phyloP scores from a whole-genome alignment of 2,888 invertebrate genomes.

The Drosophila siamana region DNA sequence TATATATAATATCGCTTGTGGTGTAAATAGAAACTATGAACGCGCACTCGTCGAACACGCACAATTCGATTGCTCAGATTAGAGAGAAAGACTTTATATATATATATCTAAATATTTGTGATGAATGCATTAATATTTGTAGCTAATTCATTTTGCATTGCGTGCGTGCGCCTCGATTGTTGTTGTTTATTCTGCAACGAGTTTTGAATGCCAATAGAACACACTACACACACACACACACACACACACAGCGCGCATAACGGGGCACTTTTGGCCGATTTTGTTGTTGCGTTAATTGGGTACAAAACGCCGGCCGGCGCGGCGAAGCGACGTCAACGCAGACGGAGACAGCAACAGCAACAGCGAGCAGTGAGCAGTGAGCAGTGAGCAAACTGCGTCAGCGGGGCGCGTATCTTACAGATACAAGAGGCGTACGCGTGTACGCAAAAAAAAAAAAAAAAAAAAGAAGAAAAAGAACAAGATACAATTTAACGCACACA shows the following conservation, averaged over 20 bases:
- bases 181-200: slow-evolving; percentile 16
- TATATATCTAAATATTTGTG: slow-evolving; percentile 16
- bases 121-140: slow-evolving; percentile 18
- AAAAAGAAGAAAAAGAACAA: slow-evolving; percentile 7
- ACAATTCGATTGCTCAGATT: slow-evolving; percentile 17
- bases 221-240: not conserved
- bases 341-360: slow-evolving; percentile 8
- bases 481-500: slow-evolving; percentile 28
- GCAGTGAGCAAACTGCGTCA: slow-evolving; percentile 70
- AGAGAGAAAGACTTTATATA: not conserved
- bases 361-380: no score
- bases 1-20: not conserved
- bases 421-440: slow-evolving; percentile 53
- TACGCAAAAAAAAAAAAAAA: no score
- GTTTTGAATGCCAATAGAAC: slow-evolving; percentile 46
- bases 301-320: slow-evolving; percentile 84
- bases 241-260: slow-evolving; percentile 3
- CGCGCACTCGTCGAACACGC: slow-evolving; percentile 5
- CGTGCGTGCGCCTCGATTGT: not conserved
- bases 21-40: not conserved
- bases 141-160: slow-evolving; percentile 19
- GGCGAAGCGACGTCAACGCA: slow-evolving; percentile 54
- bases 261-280: slow-evolving; percentile 30
- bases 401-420: slow-evolving; percentile 74
- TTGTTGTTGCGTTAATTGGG: slow-evolving; percentile 82